Conservation (phyloP, 2,113 vertebrate genomes). For the Noturus placidus region DNA sequence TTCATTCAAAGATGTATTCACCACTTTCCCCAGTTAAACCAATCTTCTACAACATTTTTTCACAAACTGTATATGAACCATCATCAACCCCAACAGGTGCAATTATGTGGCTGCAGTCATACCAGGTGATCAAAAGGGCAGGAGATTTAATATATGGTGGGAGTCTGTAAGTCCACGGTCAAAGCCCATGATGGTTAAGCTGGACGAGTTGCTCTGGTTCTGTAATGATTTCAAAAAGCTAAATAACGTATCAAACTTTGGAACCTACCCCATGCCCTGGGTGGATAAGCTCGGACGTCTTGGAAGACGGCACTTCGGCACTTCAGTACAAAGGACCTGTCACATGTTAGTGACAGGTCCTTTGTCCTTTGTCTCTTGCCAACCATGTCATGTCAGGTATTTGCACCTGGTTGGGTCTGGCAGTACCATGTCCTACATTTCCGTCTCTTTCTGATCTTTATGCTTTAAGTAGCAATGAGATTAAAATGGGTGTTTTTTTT, state of each 20-base stretch:
- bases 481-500: too few species aligned
- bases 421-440: not conserved
- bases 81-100: not conserved
- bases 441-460: too few species aligned
- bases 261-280: not conserved
- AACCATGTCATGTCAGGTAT: not conserved
- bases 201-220: not conserved
- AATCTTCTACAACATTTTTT: not conserved
- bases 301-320: not conserved
- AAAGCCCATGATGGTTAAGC: not conserved
- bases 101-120: not conserved
- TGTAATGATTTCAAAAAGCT: not conserved
- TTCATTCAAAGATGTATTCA: not conserved
- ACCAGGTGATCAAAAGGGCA: not conserved
- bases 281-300: not conserved
- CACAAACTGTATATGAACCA: not conserved
- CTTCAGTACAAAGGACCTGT: too few species aligned
- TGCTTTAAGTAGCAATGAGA: not conserved
- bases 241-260: not conserved
- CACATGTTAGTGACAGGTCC: not conserved
- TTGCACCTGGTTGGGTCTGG: not conserved
- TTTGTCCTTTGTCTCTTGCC: not conserved
- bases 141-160: not conserved
- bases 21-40: not conserved
- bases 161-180: not conserved